Percentiles rank a stretch among this genome's conserved stretches.
Conservation (phyloP, 2,888 invertebrate species). For the Stenoptilia bipunctidactyla region DNA sequence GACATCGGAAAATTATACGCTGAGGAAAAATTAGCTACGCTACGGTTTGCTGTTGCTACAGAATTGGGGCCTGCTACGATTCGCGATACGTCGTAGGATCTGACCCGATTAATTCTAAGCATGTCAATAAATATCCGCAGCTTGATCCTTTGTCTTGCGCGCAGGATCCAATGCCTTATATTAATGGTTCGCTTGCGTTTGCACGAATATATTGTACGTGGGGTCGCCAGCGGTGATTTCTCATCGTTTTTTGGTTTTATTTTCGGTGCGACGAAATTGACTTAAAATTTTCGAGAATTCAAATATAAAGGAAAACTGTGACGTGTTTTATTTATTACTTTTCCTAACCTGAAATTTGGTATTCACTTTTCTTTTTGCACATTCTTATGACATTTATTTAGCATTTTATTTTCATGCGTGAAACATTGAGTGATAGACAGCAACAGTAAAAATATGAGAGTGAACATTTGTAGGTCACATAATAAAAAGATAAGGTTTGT, state of each 20-base stretch:
- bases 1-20: conserved; percentile 38
- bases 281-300: no score
- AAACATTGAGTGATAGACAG: no score
- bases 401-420: no score
- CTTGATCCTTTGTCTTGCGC: conserved; percentile 63
- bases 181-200: conserved; percentile 58
- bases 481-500: no score
- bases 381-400: no score
- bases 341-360: no score
- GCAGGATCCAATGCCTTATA: conserved; percentile 58
- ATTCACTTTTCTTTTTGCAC: no score
- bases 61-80: conserved; percentile 30
- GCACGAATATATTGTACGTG: conserved; percentile 38
- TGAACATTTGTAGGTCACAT: no score
- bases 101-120: conserved; percentile 63
- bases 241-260: conserved; percentile 3
- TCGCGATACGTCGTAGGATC: conserved; percentile 53
- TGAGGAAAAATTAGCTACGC: conserved; percentile 59
- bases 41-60: conserved; percentile 15
- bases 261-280: no score
- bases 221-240: conserved; percentile 9
- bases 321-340: no score
- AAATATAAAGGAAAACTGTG: no score
- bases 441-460: no score
- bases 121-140: conserved; percentile 68